Conservation (phyloP, 2,888 invertebrate species). For the Aradus depressus region DNA sequence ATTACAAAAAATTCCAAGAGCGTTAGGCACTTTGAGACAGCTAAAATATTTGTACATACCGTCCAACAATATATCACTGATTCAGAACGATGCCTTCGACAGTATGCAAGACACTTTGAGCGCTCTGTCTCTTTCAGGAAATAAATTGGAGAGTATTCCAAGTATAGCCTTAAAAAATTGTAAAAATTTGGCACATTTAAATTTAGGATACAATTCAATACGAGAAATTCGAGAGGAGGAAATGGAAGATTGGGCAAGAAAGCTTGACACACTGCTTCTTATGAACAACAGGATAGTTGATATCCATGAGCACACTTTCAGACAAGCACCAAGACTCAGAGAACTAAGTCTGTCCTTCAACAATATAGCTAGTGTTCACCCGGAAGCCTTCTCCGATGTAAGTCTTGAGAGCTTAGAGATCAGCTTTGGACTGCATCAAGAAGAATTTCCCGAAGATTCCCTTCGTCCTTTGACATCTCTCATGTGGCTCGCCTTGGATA, state of each 20-base stretch:
- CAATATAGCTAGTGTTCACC: constrained; percentile 69
- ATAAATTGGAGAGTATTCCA: constrained; percentile 64
- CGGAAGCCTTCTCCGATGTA: constrained; percentile 66
- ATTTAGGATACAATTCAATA: constrained; percentile 79
- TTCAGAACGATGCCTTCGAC: constrained; percentile 50
- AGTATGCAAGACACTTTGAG: constrained; percentile 51
- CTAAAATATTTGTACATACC: constrained; percentile 73
- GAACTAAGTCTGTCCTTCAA: constrained; percentile 88
- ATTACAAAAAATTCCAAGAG: constrained; percentile 56
- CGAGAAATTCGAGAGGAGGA: constrained; percentile 52
- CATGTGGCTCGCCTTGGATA: constrained; percentile 75
- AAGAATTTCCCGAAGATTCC: constrained; percentile 64
- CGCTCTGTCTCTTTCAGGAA: constrained; percentile 69
- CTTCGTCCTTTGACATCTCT: constrained; percentile 61
- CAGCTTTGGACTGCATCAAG: constrained; percentile 72
- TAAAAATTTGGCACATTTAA: constrained; percentile 66
- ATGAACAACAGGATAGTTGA: constrained; percentile 72
- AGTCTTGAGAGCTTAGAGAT: constrained; percentile 72
- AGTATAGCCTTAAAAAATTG: constrained; percentile 56
- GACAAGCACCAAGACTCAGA: constrained; percentile 60
- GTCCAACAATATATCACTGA: constrained; percentile 58
- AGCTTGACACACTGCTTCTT: constrained; percentile 67
- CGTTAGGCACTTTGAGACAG: constrained; percentile 52
- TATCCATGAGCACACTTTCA: constrained; percentile 55
- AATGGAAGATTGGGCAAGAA: constrained; percentile 65